Evolutionary conservation across 2,797 vertebrate species (phyloP).

Genomic region (Chelidonichthys spinosus): DNA sequence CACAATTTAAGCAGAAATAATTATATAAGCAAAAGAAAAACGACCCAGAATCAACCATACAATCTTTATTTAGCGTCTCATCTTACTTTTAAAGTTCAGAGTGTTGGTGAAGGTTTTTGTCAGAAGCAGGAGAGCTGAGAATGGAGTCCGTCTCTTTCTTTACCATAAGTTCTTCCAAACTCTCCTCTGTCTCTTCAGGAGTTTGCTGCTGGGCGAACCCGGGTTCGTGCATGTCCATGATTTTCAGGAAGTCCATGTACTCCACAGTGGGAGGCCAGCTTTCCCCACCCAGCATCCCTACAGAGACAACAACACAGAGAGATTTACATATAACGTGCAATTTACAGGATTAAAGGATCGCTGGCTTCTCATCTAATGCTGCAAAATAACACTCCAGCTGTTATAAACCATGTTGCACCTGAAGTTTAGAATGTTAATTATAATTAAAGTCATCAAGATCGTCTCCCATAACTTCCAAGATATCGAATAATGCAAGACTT

Average conservation of each 20-base stretch:
- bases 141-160: conserved; percentile 50
- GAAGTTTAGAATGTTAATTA: not conserved
- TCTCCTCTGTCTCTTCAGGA: conserved; percentile 4
- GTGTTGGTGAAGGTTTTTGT: conserved; percentile 48
- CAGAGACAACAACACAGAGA: conserved; percentile 23
- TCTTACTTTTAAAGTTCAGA: conserved; percentile 72
- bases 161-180: conserved; percentile 17
- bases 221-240: conserved; percentile 86
- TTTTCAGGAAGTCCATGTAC: conserved; percentile 89
- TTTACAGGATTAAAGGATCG: not conserved
- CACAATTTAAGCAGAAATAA: not conserved
- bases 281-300: conserved; percentile 86
- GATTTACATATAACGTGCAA: not conserved
- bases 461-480: not conserved
- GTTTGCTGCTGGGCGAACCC: conserved; percentile 70
- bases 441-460: not conserved
- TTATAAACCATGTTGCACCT: not conserved
- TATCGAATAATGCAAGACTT: not conserved
- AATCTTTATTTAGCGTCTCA: not conserved
- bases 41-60: not conserved
- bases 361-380: not conserved
- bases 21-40: not conserved
- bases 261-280: conserved; percentile 88
- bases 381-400: not conserved
- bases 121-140: conserved; percentile 4